Base-by-base conservation (phyloP, 2,797 vertebrate genomes). In the Sebastes kiyomatsui region DNA sequence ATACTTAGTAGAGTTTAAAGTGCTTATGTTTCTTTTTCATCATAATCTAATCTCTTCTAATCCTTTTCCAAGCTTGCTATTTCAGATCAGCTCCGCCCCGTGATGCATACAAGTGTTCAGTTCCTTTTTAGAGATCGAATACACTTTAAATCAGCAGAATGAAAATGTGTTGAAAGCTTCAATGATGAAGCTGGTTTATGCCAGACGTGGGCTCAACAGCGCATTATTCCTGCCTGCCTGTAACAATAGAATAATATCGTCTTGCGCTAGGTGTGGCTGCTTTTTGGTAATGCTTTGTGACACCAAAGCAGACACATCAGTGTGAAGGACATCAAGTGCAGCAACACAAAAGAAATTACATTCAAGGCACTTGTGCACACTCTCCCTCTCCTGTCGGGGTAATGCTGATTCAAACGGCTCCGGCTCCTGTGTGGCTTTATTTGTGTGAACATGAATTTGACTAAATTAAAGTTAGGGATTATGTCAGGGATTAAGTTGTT, bases 381-480 rank as follows among this genome's bases (percentile, higher is more conserved):
- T 81, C 68, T 81, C 68, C 75, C 27, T 85, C 67, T 88, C 65
- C 83, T 84, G 61, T 66, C 18, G 71, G 72, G 66, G 66, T 87
- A 76, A 82, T 55, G 76, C 49, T 75, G 60, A 88, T 84, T 91
- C 72, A 85, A 87, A 92, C 55, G 65, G 82, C 87, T 85, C 85
- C 69, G 78, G 86, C 83, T 93, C 82, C 84, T 88, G 79, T 88
- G 85, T 82, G 90, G 86, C 67, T 92, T 87, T 92, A 93, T 93
- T 91, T 91, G 84, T 88, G 87, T 61, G 91, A 93, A 94, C 92
- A 94, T 71, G 93, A 93, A 93, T 94, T 93, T 90, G 87, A 94
- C 91, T 90, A 95, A 95, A 95, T 95, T 93, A 95, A 95, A 96
- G 88, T 94, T 91, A 85, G 79, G 94, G 94, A 95, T 96, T 96